Evolutionary conservation across 2,888 invertebrate genomes (phyloP).

Genomic region (Sympetrum striolatum): DNA sequence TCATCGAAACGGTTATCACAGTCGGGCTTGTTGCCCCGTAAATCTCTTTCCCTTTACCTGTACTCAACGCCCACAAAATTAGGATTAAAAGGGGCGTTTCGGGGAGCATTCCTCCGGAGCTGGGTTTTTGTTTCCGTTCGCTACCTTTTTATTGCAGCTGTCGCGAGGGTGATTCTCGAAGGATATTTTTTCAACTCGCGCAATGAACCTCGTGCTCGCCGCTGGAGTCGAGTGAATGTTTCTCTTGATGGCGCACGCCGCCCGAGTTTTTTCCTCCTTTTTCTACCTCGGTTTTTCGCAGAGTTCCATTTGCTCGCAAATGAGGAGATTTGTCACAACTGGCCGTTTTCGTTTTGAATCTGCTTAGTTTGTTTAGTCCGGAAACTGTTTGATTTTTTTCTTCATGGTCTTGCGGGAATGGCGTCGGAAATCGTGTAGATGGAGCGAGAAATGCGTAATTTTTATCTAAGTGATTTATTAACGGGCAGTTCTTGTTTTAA

Average conservation of each 20-base stretch:
- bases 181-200: neutral
- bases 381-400: no score
- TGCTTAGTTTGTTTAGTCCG: no score
- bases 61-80: slow-evolving; percentile 16
- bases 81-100: neutral
- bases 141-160: neutral
- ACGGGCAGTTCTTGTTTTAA: no score
- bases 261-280: neutral
- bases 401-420: no score
- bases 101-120: neutral
- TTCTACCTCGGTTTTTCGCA: no score
- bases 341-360: no score
- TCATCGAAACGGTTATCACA: neutral
- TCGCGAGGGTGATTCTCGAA: neutral
- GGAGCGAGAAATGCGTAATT: no score
- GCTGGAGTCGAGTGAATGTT: neutral
- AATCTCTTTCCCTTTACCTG: slow-evolving; percentile 10
- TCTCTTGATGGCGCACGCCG: neutral
- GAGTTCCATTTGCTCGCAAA: no score
- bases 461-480: no score
- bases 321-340: no score
- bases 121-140: neutral
- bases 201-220: neutral
- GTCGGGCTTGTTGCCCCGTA: neutral
- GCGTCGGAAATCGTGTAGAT: no score